Percentiles rank a stretch among this genome's conserved stretches.
Conservation (phyloP, 2,797 vertebrate species). For the Buceros bicornis region DNA sequence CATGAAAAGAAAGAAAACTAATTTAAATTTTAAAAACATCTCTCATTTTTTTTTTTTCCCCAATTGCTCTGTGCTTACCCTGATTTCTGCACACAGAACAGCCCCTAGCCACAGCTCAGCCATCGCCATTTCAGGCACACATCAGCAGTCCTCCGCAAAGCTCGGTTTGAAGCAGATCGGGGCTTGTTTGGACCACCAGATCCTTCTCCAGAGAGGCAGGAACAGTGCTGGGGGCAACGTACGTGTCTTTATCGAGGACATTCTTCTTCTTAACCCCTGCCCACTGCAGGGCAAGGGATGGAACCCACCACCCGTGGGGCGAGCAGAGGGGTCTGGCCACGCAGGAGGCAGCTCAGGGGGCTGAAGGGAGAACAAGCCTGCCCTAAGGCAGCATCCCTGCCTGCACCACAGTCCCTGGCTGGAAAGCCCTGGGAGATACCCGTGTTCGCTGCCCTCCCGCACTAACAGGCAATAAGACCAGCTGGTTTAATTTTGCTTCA, state of each 20-base stretch:
- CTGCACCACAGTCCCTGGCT: not conserved
- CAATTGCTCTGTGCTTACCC: not conserved
- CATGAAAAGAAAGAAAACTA: slow-evolving; percentile 47
- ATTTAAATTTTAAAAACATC: slow-evolving; percentile 12
- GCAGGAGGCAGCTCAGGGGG: not conserved
- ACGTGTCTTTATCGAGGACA: not conserved
- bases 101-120: not conserved
- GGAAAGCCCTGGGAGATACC: not conserved
- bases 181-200: not conserved
- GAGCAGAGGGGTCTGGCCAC: not conserved
- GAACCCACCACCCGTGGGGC: not conserved
- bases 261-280: not conserved
- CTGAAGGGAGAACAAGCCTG: not conserved
- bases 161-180: not conserved
- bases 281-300: not conserved
- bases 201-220: not conserved
- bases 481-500: not conserved
- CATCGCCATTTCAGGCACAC: not conserved
- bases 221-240: accelerated
- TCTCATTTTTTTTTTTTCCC: not conserved
- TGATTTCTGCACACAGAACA: not conserved
- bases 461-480: no score
- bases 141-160: not conserved
- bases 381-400: not conserved
- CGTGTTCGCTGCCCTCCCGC: not conserved